These are phyloP conservation scores for Melanotaenia boesemani DNA, from an alignment of 2,797 vertebrate species.

Conservation along the genomic window DNA sequence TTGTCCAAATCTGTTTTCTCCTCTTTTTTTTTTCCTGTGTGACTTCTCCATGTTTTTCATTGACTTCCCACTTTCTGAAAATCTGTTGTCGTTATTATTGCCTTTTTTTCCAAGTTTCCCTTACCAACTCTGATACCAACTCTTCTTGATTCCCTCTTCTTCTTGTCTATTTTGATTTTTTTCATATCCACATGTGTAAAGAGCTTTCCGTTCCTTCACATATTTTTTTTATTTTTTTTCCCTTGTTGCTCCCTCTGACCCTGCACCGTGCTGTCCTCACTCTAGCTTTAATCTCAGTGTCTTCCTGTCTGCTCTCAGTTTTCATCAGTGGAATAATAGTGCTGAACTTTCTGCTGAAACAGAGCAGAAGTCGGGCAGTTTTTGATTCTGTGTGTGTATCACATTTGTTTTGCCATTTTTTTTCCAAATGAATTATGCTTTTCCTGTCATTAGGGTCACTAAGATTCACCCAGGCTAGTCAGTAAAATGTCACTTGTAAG, in stretches of 20 bases:
- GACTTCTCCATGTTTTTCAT: constrained; percentile 14
- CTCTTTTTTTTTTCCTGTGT: neutral
- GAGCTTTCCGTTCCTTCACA: constrained; percentile 53
- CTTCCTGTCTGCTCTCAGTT: constrained; percentile 56
- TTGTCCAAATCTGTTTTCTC: neutral
- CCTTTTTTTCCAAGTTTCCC: neutral
- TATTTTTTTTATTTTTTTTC: constrained; percentile 53
- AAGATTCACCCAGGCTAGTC: constrained; percentile 4
- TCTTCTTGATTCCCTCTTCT: constrained; percentile 22
- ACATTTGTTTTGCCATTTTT: constrained; percentile 39
- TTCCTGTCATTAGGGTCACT: constrained; percentile 16
- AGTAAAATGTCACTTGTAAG: constrained; percentile 44
- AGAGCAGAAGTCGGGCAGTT: constrained; percentile 40
- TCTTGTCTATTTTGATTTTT: constrained; percentile 11
- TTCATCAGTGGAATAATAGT: constrained; percentile 65
- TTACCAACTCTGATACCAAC: constrained; percentile 7
- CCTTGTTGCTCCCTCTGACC: neutral
- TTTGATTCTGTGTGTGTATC: constrained; percentile 9
- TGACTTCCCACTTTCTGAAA: constrained; percentile 4
- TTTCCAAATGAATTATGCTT: constrained; percentile 28
- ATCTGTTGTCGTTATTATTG: too few relatives aligned
- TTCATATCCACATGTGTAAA: constrained; percentile 36
- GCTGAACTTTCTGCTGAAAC: constrained; percentile 64
- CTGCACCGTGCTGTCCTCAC: neutral
- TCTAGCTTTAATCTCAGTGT: constrained; percentile 13